Evolutionary conservation across 2,797 vertebrate genomes (phyloP), one percentile per base, ranked within the genome.

Genomic region (Macropus fuliginosus): DNA sequence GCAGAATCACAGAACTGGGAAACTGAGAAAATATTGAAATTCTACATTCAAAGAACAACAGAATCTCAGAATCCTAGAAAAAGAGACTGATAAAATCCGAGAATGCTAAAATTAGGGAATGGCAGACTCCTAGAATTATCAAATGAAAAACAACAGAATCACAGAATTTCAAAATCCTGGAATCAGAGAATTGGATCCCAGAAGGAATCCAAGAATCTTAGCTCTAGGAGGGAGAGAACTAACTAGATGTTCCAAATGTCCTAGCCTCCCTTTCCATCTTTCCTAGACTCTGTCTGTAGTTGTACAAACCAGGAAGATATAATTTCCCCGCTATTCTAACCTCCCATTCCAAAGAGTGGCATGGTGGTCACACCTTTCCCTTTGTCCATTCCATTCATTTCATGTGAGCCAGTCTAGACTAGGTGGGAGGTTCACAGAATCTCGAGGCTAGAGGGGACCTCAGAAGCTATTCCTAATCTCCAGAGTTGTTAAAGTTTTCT

Each of bases 311-410:
- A 90, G 40, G 18, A 94, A 89, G 93, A 93, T 96, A 92, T 96
- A 96, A 96, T 96, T 96, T 96, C 92, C 92, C 29, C 56, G 90
- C 96, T 96, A 96, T 96, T 95, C 95, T 94, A 92, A 57, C 46
- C 54, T 74, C 66, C 92, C 29, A 92, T 62, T 62, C 59, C 31
- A 62, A 12, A 62, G 59, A 62, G 31, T 66, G 34, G 34, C 59
- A 66, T 66, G 59, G 34, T 66, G 62, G 62, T 66, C 34, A n/a
- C 34, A n/a, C 34, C 62, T 66, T 66, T 66, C 13, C 62, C 34
- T n/a, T n/a, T 66, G 11, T 62, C 59, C 59, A 34, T 62, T 62
- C 8, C 29, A 34, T 31, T 62, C 29, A 34, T 62, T 62, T 62
- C 11, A 59, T 31, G 6, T 57, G 27, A 10, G 56, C 56, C 28